A percentile compares a stretch with the other conserved stretches of the same genome.
phyloP scores from a whole-genome alignment of 2,797 vertebrate species.

The Gobionotothen gibberifrons region DNA sequence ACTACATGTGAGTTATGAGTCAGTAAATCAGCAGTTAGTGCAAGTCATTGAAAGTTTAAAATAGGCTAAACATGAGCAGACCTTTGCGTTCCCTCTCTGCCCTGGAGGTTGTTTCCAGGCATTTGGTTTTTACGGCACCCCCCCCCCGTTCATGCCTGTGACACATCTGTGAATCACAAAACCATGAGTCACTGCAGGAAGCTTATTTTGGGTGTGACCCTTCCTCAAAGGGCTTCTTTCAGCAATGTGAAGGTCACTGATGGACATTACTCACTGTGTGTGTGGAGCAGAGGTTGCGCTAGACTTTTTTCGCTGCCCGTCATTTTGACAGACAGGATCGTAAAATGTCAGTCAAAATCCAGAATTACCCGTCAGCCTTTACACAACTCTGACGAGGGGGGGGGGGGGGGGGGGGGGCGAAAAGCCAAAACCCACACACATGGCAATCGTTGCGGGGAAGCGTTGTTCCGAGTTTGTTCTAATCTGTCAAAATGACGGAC shows the following conservation, averaged over 20 bases:
- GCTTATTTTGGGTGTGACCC: conserved; percentile 39
- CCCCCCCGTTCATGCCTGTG: conserved; percentile 4
- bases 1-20: conserved; percentile 18
- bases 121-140: neutral
- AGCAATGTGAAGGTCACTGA: conserved; percentile 23
- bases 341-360: too few relatives aligned
- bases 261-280: neutral
- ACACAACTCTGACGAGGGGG: too few relatives aligned
- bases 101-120: conserved; percentile 8
- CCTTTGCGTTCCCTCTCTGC: neutral
- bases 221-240: conserved; percentile 5
- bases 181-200: conserved; percentile 16
- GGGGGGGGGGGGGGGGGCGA: too few relatives aligned
- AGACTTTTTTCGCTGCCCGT: too few relatives aligned
- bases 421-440: too few relatives aligned
- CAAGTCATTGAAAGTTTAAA: conserved; percentile 2
- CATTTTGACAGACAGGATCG: too few relatives aligned
- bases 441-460: too few relatives aligned
- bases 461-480: too few relatives aligned
- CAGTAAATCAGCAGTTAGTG: neutral
- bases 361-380: too few relatives aligned
- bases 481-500: too few relatives aligned
- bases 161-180: conserved; percentile 51
- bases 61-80: neutral
- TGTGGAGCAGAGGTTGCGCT: neutral